These are phyloP conservation scores for Cepaea hortensis DNA, from an alignment of 2,888 invertebrate genomes.

Conservation along the genomic window DNA sequence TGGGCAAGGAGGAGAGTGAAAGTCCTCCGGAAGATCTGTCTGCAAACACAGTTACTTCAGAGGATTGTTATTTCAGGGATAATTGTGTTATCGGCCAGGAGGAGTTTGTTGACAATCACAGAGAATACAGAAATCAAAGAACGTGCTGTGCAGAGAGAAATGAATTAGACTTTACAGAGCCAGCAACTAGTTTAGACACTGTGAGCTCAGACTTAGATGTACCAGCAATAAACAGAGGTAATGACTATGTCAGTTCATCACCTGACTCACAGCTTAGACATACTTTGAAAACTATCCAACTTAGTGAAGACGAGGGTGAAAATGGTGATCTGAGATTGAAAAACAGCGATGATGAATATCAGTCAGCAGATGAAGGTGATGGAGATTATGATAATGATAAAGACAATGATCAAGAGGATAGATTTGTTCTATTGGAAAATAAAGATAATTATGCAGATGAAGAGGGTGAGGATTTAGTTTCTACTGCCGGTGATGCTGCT, in stretches of 20 bases:
- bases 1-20: neutral
- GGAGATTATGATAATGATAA: constrained; percentile 14
- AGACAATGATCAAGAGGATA: constrained; percentile 27
- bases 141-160: neutral
- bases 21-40: neutral
- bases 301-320: constrained; percentile 22
- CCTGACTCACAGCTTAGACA: neutral
- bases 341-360: constrained; percentile 45
- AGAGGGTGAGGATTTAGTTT: neutral
- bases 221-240: neutral
- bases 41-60: neutral
- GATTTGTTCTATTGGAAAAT: constrained; percentile 24
- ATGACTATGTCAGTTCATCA: neutral
- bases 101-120: constrained; percentile 43
- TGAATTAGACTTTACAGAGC: neutral
- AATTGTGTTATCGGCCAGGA: constrained; percentile 32
- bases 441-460: constrained; percentile 16
- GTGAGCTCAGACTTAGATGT: constrained; percentile 10
- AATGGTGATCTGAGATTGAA: neutral
- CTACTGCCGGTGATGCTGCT: constrained; percentile 7
- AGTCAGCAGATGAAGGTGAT: constrained; percentile 37
- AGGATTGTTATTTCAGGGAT: neutral
- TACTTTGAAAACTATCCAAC: constrained; percentile 32
- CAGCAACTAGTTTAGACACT: neutral
- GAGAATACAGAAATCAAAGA: neutral